phyloP scores from a whole-genome alignment of 2,113 vertebrate species.

The Boulengeromyrus knoepffleri region DNA sequence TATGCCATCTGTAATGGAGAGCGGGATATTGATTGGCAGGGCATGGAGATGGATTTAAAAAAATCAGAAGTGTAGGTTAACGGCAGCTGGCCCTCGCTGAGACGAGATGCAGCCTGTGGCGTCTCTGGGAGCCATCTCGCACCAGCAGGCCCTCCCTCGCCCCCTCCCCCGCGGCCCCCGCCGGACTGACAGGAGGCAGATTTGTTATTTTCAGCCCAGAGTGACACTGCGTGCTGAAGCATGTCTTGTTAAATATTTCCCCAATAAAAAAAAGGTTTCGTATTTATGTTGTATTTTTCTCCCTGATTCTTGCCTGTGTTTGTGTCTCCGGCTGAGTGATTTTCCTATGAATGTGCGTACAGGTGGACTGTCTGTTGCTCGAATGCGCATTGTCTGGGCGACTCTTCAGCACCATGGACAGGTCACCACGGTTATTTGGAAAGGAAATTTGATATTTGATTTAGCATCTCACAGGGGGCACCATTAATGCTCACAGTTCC shows the following conservation, averaged over 20 bases:
- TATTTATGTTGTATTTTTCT: neutral
- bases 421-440: neutral
- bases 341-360: neutral
- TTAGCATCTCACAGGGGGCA: neutral
- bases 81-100: neutral
- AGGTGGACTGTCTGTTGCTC: neutral
- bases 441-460: neutral
- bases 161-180: neutral
- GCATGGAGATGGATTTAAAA: neutral
- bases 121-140: neutral
- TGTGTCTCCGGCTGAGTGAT: neutral
- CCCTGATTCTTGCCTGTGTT: neutral
- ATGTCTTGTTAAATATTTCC: constrained; percentile 8
- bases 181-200: neutral
- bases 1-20: constrained; percentile 12
- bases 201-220: constrained; percentile 4
- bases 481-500: neutral
- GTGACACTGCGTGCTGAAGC: neutral
- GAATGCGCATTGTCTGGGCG: neutral
- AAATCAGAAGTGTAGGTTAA: neutral
- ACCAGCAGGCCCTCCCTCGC: neutral
- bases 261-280: neutral
- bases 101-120: constrained; percentile 18
- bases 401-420: constrained; percentile 10
- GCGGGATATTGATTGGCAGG: constrained; percentile 21